A percentile compares a stretch with the other conserved stretches of the same genome.
Conservation (phyloP, 1,140 invertebrate genomes). For the Cyphomyrmex costatus region DNA sequence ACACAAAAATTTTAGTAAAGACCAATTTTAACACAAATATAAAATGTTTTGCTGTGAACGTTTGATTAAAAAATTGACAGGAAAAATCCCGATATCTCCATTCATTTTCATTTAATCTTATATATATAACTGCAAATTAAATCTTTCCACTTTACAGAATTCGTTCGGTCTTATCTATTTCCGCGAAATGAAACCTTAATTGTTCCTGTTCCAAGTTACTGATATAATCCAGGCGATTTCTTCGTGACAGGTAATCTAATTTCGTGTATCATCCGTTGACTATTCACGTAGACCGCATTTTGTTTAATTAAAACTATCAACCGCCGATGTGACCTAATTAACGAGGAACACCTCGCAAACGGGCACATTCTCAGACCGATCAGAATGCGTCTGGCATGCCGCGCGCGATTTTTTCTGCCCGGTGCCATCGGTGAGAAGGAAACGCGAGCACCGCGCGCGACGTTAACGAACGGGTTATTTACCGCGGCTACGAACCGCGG, state of each 20-base stretch:
- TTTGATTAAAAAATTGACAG: background rate
- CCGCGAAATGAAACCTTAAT: background rate
- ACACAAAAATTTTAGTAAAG: no score
- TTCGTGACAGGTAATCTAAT: conserved; percentile 2
- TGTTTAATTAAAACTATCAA: conserved; percentile 34
- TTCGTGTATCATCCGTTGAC: background rate
- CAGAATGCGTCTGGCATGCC: background rate
- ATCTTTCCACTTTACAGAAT: background rate
- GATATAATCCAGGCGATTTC: conserved; percentile 10
- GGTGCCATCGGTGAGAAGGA: background rate
- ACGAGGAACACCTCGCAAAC: background rate
- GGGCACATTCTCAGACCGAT: background rate
- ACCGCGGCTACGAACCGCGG: conserved; percentile 38
- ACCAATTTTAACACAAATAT: no score
- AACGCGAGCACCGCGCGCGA: conserved; percentile 18
- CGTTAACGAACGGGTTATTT: conserved; percentile 72
- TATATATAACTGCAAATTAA: background rate
- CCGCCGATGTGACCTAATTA: conserved; percentile 8
- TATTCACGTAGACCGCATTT: background rate
- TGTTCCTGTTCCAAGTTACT: conserved; percentile 27
- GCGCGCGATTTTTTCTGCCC: conserved; percentile 6
- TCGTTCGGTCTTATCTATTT: conserved; percentile 1
- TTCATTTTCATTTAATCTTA: background rate
- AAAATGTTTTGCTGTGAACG: background rate
- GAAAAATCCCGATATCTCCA: background rate